These are phyloP conservation scores for Rhodophaea formosa DNA, from an alignment of 2,888 invertebrate genomes.

Conservation along the genomic window DNA sequence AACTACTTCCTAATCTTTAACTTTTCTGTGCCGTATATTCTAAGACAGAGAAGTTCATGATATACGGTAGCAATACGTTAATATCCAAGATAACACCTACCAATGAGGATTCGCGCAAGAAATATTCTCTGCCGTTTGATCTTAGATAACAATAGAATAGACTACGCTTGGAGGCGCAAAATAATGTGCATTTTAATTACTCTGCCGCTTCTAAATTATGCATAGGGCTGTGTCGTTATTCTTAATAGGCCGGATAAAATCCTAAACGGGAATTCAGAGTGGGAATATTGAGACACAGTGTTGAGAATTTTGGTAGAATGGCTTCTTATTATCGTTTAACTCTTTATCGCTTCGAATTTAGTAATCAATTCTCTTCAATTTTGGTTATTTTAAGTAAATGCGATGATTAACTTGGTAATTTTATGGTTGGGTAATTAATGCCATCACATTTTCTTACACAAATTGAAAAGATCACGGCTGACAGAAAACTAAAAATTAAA, in stretches of 20 bases:
- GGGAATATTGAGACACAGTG: constrained; percentile 38
- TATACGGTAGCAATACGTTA: constrained; percentile 56
- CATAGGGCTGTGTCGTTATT: constrained; percentile 55
- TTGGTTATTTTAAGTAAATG: no score
- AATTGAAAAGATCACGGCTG: no score
- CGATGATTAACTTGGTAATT: no score
- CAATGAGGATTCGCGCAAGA: constrained; percentile 45
- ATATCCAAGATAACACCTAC: constrained; percentile 49
- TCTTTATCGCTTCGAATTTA: not conserved
- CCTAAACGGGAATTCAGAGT: constrained; percentile 55
- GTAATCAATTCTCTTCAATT: not conserved
- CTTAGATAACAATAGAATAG: constrained; percentile 58
- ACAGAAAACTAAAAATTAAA: no score
- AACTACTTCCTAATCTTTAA: not conserved
- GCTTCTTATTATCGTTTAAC: not conserved
- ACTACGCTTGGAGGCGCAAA: constrained; percentile 44
- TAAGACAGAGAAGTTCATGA: constrained; percentile 30
- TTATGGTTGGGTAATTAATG: no score
- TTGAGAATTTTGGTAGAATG: constrained; percentile 22
- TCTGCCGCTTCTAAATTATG: constrained; percentile 60
- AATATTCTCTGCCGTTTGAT: constrained; percentile 54
- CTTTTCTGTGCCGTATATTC: constrained; percentile 9
- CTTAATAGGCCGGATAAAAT: constrained; percentile 64
- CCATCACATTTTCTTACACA: no score
- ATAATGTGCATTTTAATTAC: constrained; percentile 71